Conservation (phyloP, 2,113 vertebrate genomes). For the Rhineura floridana region DNA sequence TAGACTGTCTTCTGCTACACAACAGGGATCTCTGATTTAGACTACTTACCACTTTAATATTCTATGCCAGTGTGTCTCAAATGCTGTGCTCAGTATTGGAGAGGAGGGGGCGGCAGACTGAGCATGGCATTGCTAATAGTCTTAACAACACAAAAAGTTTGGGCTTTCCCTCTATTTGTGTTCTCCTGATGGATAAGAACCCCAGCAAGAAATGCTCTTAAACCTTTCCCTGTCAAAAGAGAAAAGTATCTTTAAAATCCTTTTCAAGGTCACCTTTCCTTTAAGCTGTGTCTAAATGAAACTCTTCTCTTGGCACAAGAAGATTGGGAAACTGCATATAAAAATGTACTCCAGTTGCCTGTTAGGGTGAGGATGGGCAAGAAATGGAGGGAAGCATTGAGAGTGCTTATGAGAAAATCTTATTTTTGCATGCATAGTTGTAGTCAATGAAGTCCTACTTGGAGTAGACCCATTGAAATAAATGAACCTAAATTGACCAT, state of each 20-base stretch:
- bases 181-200: constrained; percentile 7
- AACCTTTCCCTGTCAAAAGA: neutral
- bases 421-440: neutral
- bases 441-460: too few relatives aligned
- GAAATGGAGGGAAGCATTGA: neutral
- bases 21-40: neutral
- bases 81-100: neutral
- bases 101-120: neutral
- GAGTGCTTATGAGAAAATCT: neutral
- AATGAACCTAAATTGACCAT: too few relatives aligned
- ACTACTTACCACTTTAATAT: neutral
- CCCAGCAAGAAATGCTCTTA: neutral
- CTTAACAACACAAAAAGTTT: neutral
- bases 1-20: neutral
- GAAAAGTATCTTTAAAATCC: neutral
- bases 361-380: neutral
- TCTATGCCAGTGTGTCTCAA: neutral
- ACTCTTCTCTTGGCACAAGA: constrained; percentile 6
- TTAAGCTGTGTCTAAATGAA: constrained; percentile 13
- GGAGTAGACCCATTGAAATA: too few relatives aligned
- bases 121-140: neutral
- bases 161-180: neutral
- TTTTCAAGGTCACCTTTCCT: constrained; percentile 28
- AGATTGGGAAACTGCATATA: constrained; percentile 9
- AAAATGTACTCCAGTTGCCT: neutral